Conservation (phyloP, 1,140 invertebrate genomes). For the Dryas iulia region DNA sequence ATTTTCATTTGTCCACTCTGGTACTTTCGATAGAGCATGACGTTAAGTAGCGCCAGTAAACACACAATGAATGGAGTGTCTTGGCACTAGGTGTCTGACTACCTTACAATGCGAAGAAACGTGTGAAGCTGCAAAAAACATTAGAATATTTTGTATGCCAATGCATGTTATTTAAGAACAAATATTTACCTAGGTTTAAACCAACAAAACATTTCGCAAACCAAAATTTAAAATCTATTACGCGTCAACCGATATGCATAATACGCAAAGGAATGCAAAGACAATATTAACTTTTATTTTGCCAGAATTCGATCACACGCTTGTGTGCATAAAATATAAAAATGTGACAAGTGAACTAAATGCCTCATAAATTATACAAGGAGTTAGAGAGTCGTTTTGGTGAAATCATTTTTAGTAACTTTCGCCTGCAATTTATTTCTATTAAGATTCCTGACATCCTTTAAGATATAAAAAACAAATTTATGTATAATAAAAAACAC, state of each 20-base stretch:
- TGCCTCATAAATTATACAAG: not conserved
- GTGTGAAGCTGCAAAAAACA: too few species aligned
- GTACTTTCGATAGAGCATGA: too few species aligned
- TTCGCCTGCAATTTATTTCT: not conserved
- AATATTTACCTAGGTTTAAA: not conserved
- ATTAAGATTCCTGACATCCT: not conserved
- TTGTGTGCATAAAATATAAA: not conserved
- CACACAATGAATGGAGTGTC: too few species aligned
- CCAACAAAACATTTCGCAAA: not conserved
- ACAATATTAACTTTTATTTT: conserved; percentile 14
- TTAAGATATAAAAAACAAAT: not conserved
- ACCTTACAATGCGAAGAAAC: too few species aligned
- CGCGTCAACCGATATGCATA: conserved; percentile 5
- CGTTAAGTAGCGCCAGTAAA: too few species aligned
- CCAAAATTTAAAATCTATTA: not conserved
- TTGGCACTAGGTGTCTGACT: too few species aligned
- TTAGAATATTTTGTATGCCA: too few species aligned
- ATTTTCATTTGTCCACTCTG: too few species aligned
- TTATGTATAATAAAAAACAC: not conserved
- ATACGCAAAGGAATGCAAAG: conserved; percentile 19
- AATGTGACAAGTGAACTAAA: not conserved
- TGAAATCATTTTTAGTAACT: not conserved
- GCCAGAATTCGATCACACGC: not conserved
- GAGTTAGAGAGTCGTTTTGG: not conserved
- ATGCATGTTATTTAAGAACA: not conserved